These are phyloP conservation scores for Oryzias javanicus DNA, from an alignment of 2,113 vertebrate genomes.

Conservation along the genomic window DNA sequence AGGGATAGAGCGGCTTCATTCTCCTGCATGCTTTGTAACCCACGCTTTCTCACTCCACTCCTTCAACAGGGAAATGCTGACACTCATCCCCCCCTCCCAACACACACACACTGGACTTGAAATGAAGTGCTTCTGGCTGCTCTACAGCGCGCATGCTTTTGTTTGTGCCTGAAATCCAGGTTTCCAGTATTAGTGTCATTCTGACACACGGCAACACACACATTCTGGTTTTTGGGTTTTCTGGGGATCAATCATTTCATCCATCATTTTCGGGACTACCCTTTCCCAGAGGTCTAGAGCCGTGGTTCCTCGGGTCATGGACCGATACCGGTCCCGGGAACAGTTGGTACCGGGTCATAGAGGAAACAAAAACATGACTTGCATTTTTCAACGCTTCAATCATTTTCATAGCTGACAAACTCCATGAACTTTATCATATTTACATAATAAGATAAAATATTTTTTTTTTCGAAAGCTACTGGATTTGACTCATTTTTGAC, in stretches of 20 bases:
- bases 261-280: too few relatives aligned
- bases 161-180: constrained; percentile 26
- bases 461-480: too few relatives aligned
- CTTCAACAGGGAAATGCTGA: constrained; percentile 18
- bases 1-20: constrained; percentile 16
- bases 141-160: not conserved
- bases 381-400: too few relatives aligned
- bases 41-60: constrained; percentile 1
- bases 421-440: too few relatives aligned
- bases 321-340: too few relatives aligned
- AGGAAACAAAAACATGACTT: too few relatives aligned
- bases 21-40: constrained; percentile 4
- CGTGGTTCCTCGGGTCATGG: too few relatives aligned
- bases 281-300: too few relatives aligned
- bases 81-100: constrained; percentile 2
- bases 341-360: too few relatives aligned
- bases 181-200: constrained; percentile 39
- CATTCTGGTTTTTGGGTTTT: constrained; percentile 1
- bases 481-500: too few relatives aligned
- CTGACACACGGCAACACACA: constrained; percentile 7
- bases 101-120: constrained; percentile 8
- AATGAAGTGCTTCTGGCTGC: constrained; percentile 7
- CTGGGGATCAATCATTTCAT: not conserved
- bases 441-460: too few relatives aligned
- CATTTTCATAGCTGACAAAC: too few relatives aligned